A percentile compares a stretch with the other conserved stretches of the same genome.
Evolutionary conservation across 2,113 vertebrate genomes (phyloP).

Genomic region (Spea multiplicata): DNA sequence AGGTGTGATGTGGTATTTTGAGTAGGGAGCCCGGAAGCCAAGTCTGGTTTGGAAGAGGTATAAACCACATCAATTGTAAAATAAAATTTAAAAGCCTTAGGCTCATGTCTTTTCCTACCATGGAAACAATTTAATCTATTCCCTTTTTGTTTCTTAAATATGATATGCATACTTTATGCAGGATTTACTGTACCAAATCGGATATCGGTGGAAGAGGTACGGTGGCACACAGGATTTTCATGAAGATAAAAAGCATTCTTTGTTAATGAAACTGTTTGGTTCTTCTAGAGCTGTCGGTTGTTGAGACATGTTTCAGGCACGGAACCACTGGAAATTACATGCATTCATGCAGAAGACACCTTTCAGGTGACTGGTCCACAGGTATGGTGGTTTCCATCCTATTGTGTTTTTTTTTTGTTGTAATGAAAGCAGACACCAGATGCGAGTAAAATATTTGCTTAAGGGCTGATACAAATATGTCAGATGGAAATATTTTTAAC

Average conservation of each 20-base stretch:
- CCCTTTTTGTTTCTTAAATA: too few relatives aligned
- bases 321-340: constrained; percentile 94
- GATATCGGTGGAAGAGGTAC: too few relatives aligned
- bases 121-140: too few relatives aligned
- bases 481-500: not conserved
- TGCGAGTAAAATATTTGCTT: not conserved
- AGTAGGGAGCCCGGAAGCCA: too few relatives aligned
- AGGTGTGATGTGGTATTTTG: too few relatives aligned
- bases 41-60: too few relatives aligned
- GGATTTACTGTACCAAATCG: too few relatives aligned
- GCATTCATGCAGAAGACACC: constrained; percentile 92
- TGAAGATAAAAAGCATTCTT: not conserved
- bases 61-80: too few relatives aligned
- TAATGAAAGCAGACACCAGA: not conserved
- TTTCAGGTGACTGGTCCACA: constrained; percentile 96
- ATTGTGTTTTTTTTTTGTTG: not conserved
- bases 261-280: constrained; percentile 9
- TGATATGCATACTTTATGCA: too few relatives aligned
- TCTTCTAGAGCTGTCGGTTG: constrained; percentile 80
- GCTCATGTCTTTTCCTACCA: too few relatives aligned
- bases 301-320: constrained; percentile 92
- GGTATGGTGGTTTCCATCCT: constrained; percentile 65
- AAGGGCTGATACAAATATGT: not conserved
- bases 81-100: too few relatives aligned
- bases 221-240: too few relatives aligned